Percentiles rank a stretch among this genome's conserved stretches.
phyloP scores from a whole-genome alignment of 2,113 vertebrate species.

The Nematolebias whitei region DNA sequence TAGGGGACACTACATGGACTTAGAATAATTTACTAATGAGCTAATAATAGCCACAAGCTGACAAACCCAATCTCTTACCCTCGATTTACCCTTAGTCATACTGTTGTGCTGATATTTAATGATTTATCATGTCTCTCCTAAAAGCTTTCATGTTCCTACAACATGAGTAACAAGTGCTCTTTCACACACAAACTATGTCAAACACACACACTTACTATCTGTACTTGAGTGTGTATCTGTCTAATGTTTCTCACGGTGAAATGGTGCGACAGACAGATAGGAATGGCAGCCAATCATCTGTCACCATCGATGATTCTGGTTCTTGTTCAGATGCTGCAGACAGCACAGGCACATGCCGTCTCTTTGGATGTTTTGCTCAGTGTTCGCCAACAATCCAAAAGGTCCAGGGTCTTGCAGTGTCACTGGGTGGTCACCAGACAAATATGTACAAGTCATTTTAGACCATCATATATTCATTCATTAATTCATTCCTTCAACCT shows the following conservation, averaged over 20 bases:
- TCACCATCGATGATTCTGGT: slow-evolving; percentile 50
- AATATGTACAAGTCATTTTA: neutral
- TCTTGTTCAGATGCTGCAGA: slow-evolving; percentile 22
- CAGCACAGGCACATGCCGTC: slow-evolving; percentile 9
- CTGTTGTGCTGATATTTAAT: neutral
- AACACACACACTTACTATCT: slow-evolving; percentile 7
- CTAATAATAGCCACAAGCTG: neutral
- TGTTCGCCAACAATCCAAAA: slow-evolving; percentile 1
- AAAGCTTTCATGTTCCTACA: too few relatives aligned
- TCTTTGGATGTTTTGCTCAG: slow-evolving; percentile 5
- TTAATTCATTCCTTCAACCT: too few relatives aligned
- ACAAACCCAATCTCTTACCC: neutral
- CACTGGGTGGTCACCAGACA: neutral
- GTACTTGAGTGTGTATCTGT: slow-evolving; percentile 27
- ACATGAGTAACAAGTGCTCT: neutral
- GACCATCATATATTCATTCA: too few relatives aligned
- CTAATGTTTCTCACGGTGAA: slow-evolving; percentile 24
- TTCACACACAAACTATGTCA: neutral
- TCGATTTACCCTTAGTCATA: neutral
- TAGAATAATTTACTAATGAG: neutral
- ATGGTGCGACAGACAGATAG: slow-evolving; percentile 31
- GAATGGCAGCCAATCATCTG: slow-evolving; percentile 56
- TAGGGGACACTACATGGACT: slow-evolving; percentile 3
- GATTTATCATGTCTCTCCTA: neutral
- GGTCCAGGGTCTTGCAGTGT: neutral